These are phyloP conservation scores for Drosophila prolongata DNA, from an alignment of 2,888 invertebrate species.

Conservation along the genomic window DNA sequence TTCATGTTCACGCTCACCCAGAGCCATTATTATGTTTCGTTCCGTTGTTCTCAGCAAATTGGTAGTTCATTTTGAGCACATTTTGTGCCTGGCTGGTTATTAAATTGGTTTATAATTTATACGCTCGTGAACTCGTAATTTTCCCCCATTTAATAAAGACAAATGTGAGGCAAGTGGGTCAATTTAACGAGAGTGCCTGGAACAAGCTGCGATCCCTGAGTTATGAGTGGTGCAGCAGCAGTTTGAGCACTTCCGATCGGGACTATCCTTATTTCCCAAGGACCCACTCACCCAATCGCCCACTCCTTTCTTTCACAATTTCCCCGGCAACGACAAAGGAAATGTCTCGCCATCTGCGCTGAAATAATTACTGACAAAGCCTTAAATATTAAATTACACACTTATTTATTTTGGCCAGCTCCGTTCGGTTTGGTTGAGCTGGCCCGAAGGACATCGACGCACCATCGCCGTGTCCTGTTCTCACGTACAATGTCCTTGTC, in stretches of 20 bases:
- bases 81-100: conserved; percentile 63
- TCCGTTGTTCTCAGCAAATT: conserved; percentile 57
- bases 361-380: conserved; percentile 76
- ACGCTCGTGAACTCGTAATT: conserved; percentile 59
- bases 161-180: conserved; percentile 69
- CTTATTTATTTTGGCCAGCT: conserved; percentile 69
- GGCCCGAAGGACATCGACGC: conserved; percentile 39
- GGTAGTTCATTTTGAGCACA: conserved; percentile 69
- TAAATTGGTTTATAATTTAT: conserved; percentile 79
- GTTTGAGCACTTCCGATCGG: conserved; percentile 17
- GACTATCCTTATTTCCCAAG: not conserved
- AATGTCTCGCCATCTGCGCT: conserved; percentile 58
- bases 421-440: conserved; percentile 10
- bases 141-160: conserved; percentile 66
- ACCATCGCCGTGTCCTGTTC: conserved; percentile 25
- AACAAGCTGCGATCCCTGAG: conserved; percentile 29
- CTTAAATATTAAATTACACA: conserved; percentile 80
- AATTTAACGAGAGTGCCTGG: conserved; percentile 29
- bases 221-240: conserved; percentile 26
- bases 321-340: conserved; percentile 38
- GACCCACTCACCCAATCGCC: not conserved
- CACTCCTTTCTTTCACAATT: not conserved
- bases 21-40: conserved; percentile 59
- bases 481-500: conserved; percentile 67
- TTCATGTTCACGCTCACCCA: conserved; percentile 61